Evolutionary conservation across 2,113 vertebrate genomes (phyloP), one percentile per base, ranked within the genome.

Genomic region (Smithornis capensis): DNA sequence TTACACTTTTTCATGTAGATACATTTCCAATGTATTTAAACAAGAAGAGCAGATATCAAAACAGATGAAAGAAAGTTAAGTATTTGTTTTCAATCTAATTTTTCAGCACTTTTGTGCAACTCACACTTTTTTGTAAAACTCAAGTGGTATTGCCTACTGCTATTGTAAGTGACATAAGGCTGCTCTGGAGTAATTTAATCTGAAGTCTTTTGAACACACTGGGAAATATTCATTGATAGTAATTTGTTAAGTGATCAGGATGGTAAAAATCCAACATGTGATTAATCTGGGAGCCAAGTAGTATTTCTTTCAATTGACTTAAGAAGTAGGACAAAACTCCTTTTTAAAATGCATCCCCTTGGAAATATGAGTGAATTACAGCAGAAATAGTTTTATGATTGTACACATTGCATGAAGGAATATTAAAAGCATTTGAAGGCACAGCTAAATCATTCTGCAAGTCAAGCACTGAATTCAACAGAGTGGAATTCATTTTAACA

Each of bases 351-450:
- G 19, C 12, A 74, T 63, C 2, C 12, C 50, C 22, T 62, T 94
- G 84, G 49, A 94, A 92, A 85, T 27, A 24, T 29, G 17, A 77
- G 19, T 67, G 68, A 90, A 82, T 83, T 88, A 59, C 33, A 47
- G 55, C 42, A 92, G 60, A 79, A 88, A 57, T 65, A 74, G 19
- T 67, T 80, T 96, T 84, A 40, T 82, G 73, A 52, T 78, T 70
- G 55, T 89, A 38, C 88, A 49, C 25, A 9, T 75, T 90, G 47
- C 40, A 55, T 68, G 70, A 85, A 92, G 40, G 79, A 88, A 78
- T 86, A 93, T 92, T 83, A 91, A 92, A 94, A 76, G 55, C 44
- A 68, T 80, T 92, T 70, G 47, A 95, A 96, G 40, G n/a, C 80
- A 92, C 65, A 81, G 81, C 68, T 93, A 94, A 96, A 76, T 92